phyloP scores from a whole-genome alignment of 2,797 vertebrate species.

The Psittacula derbiana region DNA sequence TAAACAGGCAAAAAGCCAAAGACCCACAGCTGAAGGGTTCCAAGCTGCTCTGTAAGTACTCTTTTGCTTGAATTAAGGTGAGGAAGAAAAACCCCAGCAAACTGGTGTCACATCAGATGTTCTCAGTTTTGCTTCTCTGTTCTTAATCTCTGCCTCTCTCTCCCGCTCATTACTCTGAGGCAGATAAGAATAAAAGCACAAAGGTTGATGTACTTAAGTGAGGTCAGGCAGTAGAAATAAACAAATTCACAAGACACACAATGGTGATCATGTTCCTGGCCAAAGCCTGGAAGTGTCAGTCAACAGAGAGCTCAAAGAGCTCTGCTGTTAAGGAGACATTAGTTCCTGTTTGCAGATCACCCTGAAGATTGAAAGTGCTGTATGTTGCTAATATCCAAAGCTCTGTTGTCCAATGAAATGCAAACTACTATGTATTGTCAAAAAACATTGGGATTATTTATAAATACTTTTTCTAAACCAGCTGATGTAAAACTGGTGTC shows the following conservation, averaged over 20 bases:
- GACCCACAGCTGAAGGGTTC: background rate
- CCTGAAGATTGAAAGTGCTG: background rate
- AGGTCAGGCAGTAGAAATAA: background rate
- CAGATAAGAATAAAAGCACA: background rate
- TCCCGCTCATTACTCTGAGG: background rate
- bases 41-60: background rate
- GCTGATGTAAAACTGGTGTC: background rate
- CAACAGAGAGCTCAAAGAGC: background rate
- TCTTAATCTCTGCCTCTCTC: background rate
- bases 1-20: conserved; percentile 27
- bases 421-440: background rate
- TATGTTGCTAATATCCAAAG: background rate
- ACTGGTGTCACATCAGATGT: background rate
- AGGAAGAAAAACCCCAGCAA: background rate
- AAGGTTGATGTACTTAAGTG: background rate
- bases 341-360: background rate
- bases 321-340: background rate
- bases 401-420: background rate
- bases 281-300: conserved; percentile 6
- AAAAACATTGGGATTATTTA: background rate
- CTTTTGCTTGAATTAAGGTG: background rate
- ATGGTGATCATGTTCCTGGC: background rate
- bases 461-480: background rate
- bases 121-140: background rate
- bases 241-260: background rate